phyloP scores from a whole-genome alignment of 2,113 vertebrate genomes.

The Vanacampus margaritifer region DNA sequence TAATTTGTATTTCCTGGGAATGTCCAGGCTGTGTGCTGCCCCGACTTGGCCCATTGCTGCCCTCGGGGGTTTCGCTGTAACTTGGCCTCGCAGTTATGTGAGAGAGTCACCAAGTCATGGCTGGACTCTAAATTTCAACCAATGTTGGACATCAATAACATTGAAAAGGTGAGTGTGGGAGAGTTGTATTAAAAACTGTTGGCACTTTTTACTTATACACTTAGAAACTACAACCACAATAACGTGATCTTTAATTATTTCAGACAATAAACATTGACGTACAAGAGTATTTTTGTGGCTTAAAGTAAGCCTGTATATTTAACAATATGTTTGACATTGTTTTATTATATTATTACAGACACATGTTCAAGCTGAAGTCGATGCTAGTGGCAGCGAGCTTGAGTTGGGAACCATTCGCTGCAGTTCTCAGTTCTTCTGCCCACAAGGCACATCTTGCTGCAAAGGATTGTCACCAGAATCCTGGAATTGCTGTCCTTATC shows the following conservation, averaged over 20 bases:
- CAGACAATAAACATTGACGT: no score
- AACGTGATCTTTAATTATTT: no score
- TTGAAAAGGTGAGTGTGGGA: background rate
- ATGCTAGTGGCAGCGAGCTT: background rate
- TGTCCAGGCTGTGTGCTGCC: conserved; percentile 68
- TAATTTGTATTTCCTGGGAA: background rate
- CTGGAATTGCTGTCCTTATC: conserved; percentile 71
- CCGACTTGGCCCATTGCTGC: conserved; percentile 69
- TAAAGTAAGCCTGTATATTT: no score
- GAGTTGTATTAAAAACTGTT: no score
- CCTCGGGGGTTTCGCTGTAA: conserved; percentile 58
- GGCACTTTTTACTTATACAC: no score
- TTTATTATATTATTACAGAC: conserved; percentile 26
- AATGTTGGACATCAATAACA: background rate
- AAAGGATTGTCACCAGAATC: conserved; percentile 6
- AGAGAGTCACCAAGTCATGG: conserved; percentile 37
- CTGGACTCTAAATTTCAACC: conserved; percentile 26
- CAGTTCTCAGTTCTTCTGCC: conserved; percentile 56
- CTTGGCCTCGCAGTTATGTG: conserved; percentile 35
- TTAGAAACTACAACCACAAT: no score
- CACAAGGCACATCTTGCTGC: conserved; percentile 58
- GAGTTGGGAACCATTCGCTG: conserved; percentile 54
- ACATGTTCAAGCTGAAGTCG: conserved; percentile 21
- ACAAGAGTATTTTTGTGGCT: no score
- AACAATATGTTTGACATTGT: background rate